Evolutionary conservation across 2,113 vertebrate genomes (phyloP).

Genomic region (Callipepla squamata): DNA sequence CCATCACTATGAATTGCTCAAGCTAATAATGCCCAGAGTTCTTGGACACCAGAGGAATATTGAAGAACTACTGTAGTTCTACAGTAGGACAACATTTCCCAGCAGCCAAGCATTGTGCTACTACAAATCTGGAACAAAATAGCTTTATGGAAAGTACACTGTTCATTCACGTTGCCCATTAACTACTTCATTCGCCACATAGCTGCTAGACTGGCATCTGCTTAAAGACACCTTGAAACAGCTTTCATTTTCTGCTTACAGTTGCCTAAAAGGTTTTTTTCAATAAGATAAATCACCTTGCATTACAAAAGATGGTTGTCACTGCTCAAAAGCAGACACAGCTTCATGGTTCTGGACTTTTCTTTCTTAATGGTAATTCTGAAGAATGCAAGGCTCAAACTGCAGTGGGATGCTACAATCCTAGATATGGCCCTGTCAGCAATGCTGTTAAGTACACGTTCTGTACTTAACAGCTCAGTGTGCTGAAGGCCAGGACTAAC

Average conservation of each 20-base stretch:
- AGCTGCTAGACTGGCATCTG: background rate
- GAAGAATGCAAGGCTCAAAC: background rate
- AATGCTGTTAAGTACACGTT: background rate
- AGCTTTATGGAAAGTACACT: background rate
- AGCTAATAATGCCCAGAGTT: background rate
- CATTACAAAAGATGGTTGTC: background rate
- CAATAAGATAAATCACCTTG: background rate
- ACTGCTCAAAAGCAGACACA: background rate
- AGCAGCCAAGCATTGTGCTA: background rate
- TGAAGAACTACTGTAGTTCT: background rate
- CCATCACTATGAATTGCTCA: background rate
- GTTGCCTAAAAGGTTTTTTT: background rate
- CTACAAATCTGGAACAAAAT: background rate
- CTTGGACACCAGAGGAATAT: background rate
- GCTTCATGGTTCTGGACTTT: background rate
- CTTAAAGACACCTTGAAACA: background rate
- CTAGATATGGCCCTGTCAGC: background rate
- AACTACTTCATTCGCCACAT: background rate
- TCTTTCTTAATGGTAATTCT: background rate
- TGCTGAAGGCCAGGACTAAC: background rate
- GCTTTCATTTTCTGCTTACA: background rate
- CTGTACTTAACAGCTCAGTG: background rate
- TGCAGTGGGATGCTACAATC: background rate
- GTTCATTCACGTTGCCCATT: background rate
- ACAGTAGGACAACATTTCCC: background rate